Evolutionary conservation across 2,797 vertebrate genomes (phyloP), one percentile per base, ranked within the genome.

Genomic region (Lophius americanus): DNA sequence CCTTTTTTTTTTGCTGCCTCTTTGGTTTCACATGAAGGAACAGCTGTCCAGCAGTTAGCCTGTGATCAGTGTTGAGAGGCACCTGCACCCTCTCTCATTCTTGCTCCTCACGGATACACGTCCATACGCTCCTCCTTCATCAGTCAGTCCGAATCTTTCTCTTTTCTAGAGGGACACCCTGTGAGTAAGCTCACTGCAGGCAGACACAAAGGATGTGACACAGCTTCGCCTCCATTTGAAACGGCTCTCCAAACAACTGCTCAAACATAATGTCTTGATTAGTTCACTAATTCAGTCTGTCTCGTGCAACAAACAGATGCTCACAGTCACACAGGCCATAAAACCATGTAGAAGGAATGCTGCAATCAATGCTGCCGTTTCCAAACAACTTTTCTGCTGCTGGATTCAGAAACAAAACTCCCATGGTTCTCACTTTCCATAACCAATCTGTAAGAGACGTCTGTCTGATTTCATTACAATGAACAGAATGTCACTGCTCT

Each of bases 11-110:
- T 46, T 52, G 10, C 11, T 8, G 36, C 13, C 43, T 50, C 48
- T 61, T 52, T 56, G 65, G 68, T 70, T 64, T 70, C 65, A 62
- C 44, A 6, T 13, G 48, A 41, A 35, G 52, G 54, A 86, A 71
- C 83, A 83, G 81, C 83, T 90, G 77, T 81, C 81, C 51, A 9
- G 49, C 73, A 59, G 63, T 68, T 60, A 48, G 39, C 51, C 71
- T 81, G 80, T 70, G 71, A 83, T 83, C 71, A 79, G 66, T 38
- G 63, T 68, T 13, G 33, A 49, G 44, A 65, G 55, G 56, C 71
- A 78, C 70, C 81, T 83, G 67, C 85, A 83, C 64, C 37, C 36
- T 51, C 56, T 62, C 51, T 65, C 48, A 58, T 35, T 62, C 49
- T 35, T 23, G 23, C 39, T 46, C 37, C 11, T 52, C 48, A 3